A percentile compares a stretch with the other conserved stretches of the same genome.
These are phyloP conservation scores for Alviniconcha strummeri DNA, from an alignment of 2,888 invertebrate genomes.

Conservation along the genomic window DNA sequence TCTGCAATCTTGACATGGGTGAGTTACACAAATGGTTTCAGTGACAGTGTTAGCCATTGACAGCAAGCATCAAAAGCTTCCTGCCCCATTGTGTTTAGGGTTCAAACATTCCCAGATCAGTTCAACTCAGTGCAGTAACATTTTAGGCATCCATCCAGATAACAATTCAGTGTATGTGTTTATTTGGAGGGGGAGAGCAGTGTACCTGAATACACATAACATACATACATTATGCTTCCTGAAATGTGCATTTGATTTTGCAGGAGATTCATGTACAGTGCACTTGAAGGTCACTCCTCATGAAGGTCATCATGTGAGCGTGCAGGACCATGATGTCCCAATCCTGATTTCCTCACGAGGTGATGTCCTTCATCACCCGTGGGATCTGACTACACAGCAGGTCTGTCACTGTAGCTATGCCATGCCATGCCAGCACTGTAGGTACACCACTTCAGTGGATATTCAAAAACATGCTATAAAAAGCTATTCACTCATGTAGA, in stretches of 20 bases:
- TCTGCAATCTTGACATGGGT: conserved; percentile 78
- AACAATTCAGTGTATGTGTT: no score
- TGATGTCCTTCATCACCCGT: conserved; percentile 74
- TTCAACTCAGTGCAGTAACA: no score
- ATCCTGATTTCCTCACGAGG: conserved; percentile 82
- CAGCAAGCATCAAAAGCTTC: neutral
- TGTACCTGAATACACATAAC: no score
- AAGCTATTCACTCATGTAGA: no score
- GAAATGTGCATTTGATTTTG: conserved; percentile 43
- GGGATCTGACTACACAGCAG: conserved; percentile 96
- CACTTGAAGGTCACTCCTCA: conserved; percentile 91
- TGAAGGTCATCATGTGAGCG: conserved; percentile 86
- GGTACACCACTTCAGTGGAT: no score
- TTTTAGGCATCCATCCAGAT: no score
- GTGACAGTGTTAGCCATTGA: conserved; percentile 17
- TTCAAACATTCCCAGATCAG: no score
- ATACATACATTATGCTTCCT: no score
- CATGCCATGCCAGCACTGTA: no score
- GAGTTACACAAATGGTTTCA: conserved; percentile 32
- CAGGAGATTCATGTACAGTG: conserved; percentile 90
- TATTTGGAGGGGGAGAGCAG: no score
- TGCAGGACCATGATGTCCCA: conserved; percentile 93
- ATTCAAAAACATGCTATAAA: no score
- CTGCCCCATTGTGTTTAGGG: no score
- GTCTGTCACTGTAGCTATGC: conserved; percentile 73